Evolutionary conservation across 1,140 invertebrate genomes (phyloP), one percentile per base, ranked within the genome.

Genomic region (Euura lappo): DNA sequence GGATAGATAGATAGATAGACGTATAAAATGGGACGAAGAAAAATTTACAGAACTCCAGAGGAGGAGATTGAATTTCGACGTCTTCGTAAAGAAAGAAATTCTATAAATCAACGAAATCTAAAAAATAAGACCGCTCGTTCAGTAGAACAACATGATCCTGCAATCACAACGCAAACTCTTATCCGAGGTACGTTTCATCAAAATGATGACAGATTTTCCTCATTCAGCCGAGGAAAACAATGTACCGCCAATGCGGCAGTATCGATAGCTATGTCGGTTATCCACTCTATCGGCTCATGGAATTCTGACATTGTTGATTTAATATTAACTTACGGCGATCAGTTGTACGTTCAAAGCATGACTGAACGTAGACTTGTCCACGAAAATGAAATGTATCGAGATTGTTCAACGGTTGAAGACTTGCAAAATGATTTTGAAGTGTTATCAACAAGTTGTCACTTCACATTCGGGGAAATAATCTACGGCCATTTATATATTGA

Each of bases 241-340:
- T 69, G 68, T 45, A 69, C 68, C 69, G 69, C 69, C 44, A 70
- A 45, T 13, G 69, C 69, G n/a, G n/a, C n/a, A n/a, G n/a, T n/a
- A n/a, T n/a, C n/a, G n/a, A n/a, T n/a, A n/a, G n/a, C n/a, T n/a
- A 70, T 70, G 69, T 46, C 11, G 13, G 7, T n/a, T 51, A 4
- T 70, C 13, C 13, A 47, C 69, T n/a, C 42, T n/a, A 45, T 70
- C 2, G 7, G 45, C 51, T 45, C 45, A 43, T 70, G 69, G 69
- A 70, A 45, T 13, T 47, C 45, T 10, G 13, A 46, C 45, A 70
- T 51, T 47, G 47, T 70, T n/a, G 69, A 70, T 51, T 47, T 45
- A 45, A 51, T 70, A n/a, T 46, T 70, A 46, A 45, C 10, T 70
- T 42, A 70, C 45, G 69, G 69, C 7, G 69, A 70, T 51, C 8